Base-by-base conservation (phyloP, 2,797 vertebrate genomes). In the Sarcoramphus papa region DNA sequence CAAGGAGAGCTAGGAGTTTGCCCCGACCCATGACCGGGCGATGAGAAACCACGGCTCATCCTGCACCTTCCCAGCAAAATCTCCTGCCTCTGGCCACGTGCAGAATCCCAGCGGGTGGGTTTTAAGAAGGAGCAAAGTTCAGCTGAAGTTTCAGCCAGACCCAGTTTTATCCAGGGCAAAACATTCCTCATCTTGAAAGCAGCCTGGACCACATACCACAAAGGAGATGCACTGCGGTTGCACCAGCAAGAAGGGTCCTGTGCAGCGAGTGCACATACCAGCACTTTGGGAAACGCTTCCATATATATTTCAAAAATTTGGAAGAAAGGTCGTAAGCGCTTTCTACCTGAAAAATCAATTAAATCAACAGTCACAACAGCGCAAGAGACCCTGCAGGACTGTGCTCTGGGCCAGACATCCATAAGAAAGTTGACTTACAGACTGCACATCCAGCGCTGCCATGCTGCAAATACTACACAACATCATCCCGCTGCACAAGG, bases 181-280 rank as follows among this genome's bases (percentile, higher is more conserved):
- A 68, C 3, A 1, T 35, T 82, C 40, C 41, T 69, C 51, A 10
- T 47, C 63, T n/a, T 9, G 9, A 43, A 24, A 84, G 28, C 51
- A 31, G 10, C 68, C 77, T 20, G 43, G 74, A 73, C 37, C 37
- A 50, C 0, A 0, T 3, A 80, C 31, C 12, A 2, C 60, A 60
- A 37, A 17, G 30, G 14, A 75, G 45, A 73, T 5, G 48, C 9
- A 0, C 50, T 5, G 24, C 0, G 2, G 47, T 3, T 30, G 28
- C 51, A 17, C 31, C 64, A 57, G 6, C 37, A 33, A 43, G 69
- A 64, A 88, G 33, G 51, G 67, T 76, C 60, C 72, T 12, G 31
- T 0, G 2, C 31, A 22, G 35, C 6, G 0, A 14, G 12, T 0
- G 18, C 30, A 4, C 2, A 0, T 2, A 19, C 22, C 54, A 22